Evolutionary conservation across 1,140 invertebrate genomes (phyloP).

Genomic region (Pseudachorutes palmiensis): DNA sequence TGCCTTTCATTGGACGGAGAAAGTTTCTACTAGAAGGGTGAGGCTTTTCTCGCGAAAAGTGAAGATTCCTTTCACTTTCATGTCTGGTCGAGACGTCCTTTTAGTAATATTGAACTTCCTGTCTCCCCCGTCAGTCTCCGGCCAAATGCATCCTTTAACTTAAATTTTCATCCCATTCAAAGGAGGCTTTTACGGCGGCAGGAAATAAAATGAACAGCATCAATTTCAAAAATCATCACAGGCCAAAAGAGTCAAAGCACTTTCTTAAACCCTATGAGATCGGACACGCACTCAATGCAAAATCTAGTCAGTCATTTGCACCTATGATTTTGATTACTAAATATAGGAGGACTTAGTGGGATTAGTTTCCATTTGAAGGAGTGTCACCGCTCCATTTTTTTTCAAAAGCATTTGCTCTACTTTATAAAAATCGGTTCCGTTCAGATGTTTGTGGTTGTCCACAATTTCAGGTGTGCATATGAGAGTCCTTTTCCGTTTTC

Average conservation of each 20-base stretch:
- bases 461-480: constrained; percentile 7
- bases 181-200: background rate
- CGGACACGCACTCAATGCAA: background rate
- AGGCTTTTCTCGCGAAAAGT: constrained; percentile 1
- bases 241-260: background rate
- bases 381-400: background rate
- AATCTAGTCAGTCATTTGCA: background rate
- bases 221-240: background rate
- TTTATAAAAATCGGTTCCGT: background rate
- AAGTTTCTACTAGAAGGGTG: no score
- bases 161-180: background rate
- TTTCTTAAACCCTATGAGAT: no score
- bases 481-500: background rate
- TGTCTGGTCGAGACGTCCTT: background rate
- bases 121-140: background rate
- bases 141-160: background rate
- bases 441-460: background rate
- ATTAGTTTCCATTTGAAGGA: background rate
- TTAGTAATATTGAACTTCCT: constrained; percentile 6
- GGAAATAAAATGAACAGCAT: background rate
- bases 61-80: constrained; percentile 4
- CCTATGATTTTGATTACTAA: background rate
- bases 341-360: background rate
- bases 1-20: no score
- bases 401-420: background rate